Base-by-base conservation (phyloP, 2,888 invertebrate species). In the Boloria euphrosyne region DNA sequence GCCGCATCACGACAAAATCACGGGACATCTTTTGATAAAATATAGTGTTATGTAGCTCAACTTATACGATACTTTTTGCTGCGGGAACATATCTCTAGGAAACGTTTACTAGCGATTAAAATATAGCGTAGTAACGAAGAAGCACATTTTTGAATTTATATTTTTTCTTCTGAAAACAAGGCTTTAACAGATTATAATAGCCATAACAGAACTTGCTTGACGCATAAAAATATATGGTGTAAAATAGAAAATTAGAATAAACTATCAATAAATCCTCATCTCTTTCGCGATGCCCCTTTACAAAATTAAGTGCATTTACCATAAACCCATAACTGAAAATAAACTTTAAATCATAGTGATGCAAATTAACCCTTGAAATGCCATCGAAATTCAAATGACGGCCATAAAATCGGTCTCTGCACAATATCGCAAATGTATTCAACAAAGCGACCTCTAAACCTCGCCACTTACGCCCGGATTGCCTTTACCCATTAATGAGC, bases 281-380 rank as follows among this genome's bases (percentile, higher is more conserved):
- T 49, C 54, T 54, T 38, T 55, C 51, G 55, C 27, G 53, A 63
- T 22, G 55, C 51, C 54, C 54, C 27, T 51, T 54, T 14, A 62
- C 31, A 53, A 61, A 62, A 52, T 59, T 57, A 49, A 66, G 53
- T 63, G 63, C 57, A 52, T 61, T 64, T 47, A 51, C 38, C 49
- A 38, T 14, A 60, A 53, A 62, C 49, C 64, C 44, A 60, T 60
- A 72, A 69, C 83, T 84, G 86, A 87, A 87, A 80, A 85, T 82
- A 85, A 80, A 81, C 80, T 77, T 77, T 89, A 89, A 89, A 89
- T 90, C 89, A 90, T 88, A 91, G 89, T 90, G 86, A 92, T 90
- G 90, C 88, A 91, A 90, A 92, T 89, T 67, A 82, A 77, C 85
- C 84, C 83, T 83, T 86, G 82, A 83, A 81, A 83, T 67, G 75